These are phyloP conservation scores for Xanthia icteritia DNA, from an alignment of 2,888 invertebrate species.

Conservation along the genomic window DNA sequence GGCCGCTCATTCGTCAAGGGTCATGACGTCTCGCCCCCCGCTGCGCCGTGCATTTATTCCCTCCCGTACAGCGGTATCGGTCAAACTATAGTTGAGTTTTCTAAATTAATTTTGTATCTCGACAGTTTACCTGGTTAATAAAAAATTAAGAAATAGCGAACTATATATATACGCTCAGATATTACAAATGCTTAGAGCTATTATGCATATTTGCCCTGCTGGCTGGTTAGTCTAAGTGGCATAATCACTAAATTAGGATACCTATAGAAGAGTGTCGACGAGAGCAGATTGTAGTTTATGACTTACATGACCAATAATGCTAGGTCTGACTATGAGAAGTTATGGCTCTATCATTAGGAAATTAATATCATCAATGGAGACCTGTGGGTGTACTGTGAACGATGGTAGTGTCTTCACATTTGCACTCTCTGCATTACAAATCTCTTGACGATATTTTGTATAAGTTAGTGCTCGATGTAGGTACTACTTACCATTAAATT, in stretches of 20 bases:
- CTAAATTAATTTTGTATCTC: too few relatives aligned
- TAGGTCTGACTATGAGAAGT: background rate
- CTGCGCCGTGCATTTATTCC: too few relatives aligned
- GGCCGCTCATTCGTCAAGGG: too few relatives aligned
- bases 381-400: background rate
- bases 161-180: background rate
- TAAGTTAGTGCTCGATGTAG: background rate
- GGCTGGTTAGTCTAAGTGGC: background rate
- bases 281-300: background rate
- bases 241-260: background rate
- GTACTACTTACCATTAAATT: background rate
- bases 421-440: background rate
- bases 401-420: background rate
- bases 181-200: background rate
- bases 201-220: background rate
- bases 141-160: too few relatives aligned
- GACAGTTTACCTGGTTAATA: too few relatives aligned
- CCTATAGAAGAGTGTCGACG: background rate
- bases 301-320: conserved; percentile 1
- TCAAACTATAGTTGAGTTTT: too few relatives aligned
- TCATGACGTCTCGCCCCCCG: too few relatives aligned
- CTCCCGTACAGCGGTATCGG: too few relatives aligned
- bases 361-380: conserved; percentile 17
- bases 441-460: background rate
- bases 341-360: conserved; percentile 1